Percentiles rank a stretch among this genome's conserved stretches.
Conservation (phyloP, 2,113 vertebrate genomes). For the Rhynchopsitta pachyrhyncha region DNA sequence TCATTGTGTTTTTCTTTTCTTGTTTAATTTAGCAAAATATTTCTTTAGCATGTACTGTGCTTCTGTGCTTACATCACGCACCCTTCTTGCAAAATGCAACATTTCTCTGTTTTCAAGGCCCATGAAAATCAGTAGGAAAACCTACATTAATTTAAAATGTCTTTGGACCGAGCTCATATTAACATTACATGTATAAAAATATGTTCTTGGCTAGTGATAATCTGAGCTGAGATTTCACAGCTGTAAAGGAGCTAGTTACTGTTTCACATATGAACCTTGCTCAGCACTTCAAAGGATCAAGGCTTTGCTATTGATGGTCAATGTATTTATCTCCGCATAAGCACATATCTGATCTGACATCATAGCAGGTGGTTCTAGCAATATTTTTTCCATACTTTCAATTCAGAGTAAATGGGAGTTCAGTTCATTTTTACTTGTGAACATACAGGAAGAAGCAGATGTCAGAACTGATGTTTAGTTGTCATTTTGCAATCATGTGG, state of each 20-base stretch:
- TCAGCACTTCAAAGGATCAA: not conserved
- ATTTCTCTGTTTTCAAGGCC: not conserved
- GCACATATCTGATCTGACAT: not conserved
- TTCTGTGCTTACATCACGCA: not conserved
- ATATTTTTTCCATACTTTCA: not conserved
- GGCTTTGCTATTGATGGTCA: not conserved
- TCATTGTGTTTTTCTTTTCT: not conserved
- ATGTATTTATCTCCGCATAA: not conserved
- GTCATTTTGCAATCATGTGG: slow-evolving; percentile 18
- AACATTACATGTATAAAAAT: not conserved
- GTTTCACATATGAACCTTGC: not conserved
- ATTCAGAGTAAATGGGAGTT: not conserved
- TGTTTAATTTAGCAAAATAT: not conserved
- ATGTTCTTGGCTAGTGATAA: not conserved
- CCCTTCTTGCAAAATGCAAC: not conserved
- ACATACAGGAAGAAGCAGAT: not conserved
- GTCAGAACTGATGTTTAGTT: slow-evolving; percentile 21
- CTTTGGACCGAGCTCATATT: not conserved
- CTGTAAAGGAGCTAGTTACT: not conserved
- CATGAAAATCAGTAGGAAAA: not conserved
- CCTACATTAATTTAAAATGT: not conserved
- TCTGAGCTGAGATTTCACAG: not conserved
- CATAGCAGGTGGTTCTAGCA: not conserved
- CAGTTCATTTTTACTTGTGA: not conserved
- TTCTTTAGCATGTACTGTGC: not conserved